phyloP scores from a whole-genome alignment of 2,113 vertebrate genomes.

The Tetraodon nigroviridis region DNA sequence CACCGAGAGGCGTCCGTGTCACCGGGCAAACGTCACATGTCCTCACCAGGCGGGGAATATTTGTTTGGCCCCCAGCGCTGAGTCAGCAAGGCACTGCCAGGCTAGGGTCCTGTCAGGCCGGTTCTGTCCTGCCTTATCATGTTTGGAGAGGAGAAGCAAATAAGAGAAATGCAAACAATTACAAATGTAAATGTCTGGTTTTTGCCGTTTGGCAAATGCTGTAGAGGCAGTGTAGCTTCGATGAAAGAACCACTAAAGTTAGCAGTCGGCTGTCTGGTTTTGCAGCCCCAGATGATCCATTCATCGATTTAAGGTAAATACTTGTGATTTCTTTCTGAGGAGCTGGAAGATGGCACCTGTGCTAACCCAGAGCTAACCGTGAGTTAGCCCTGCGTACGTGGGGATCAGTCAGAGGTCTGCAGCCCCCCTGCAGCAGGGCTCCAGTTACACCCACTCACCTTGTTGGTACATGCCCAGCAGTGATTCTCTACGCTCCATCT shows the following conservation, averaged over 20 bases:
- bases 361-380: neutral
- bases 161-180: too few species aligned
- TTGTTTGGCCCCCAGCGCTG: conserved; percentile 8
- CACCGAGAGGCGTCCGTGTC: conserved; percentile 35
- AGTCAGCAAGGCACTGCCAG: conserved; percentile 25
- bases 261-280: conserved; percentile 24
- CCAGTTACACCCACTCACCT: neutral
- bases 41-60: neutral
- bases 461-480: too few species aligned
- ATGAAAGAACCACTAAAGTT: conserved; percentile 35
- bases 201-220: neutral
- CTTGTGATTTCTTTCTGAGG: conserved; percentile 2
- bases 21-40: neutral
- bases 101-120: conserved; percentile 38
- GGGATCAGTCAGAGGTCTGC: neutral
- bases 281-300: conserved; percentile 6
- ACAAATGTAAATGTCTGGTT: too few species aligned
- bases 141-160: too few species aligned
- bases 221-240: conserved; percentile 7
- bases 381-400: neutral
- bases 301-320: conserved; percentile 28
- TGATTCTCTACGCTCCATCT: neutral
- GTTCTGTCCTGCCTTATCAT: too few species aligned
- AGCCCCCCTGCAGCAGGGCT: neutral
- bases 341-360: neutral